Evolutionary conservation across 2,797 vertebrate species (phyloP), one percentile per base, ranked within the genome.

Genomic region (Spea hammondii): DNA sequence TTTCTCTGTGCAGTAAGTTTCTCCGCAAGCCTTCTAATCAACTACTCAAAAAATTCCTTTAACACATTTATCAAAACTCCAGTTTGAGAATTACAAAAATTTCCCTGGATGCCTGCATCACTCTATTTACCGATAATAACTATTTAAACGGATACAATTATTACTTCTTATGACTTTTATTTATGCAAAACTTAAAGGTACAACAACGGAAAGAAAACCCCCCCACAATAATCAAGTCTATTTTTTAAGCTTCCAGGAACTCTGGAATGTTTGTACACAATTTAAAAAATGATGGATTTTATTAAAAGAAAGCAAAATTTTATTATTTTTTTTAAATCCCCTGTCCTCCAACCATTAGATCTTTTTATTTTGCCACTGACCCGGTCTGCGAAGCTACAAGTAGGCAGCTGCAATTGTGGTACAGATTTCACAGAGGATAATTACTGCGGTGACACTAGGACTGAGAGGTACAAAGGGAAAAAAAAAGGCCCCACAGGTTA

Each of bases 381-480:
- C 93, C 93, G 93, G 95, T 86, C 90, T 92, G 91, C 85, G 92
- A 94, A 94, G 94, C 92, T 92, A 93, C 90, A 92, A 94, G 93
- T 93, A 94, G 94, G 93, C 95, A 97, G 95, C 95, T 96, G 96
- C 94, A 94, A 96, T 96, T 95, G 95, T 94, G 89, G 94, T 92
- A 92, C 94, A 94, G 94, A 95, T 96, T 95, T 95, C 94, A 96
- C 94, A 96, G 94, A 95, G 95, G 95, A 94, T 95, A 97, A 97
- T 97, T 96, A 96, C 94, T 93, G 93, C 94, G 93, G 93, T 94
- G 93, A 95, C 93, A 95, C 95, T 86, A 93, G 91, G 92, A 91
- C 92, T 93, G 92, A 94, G 92, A 93, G 91, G 92, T 89, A 94
- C 91, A 94, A 93, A 94, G 92, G 70, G 66, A 86, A 90, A 88